A percentile compares a stretch with the other conserved stretches of the same genome.
These are phyloP conservation scores for Autographa gamma DNA, from an alignment of 2,888 invertebrate species.

Conservation along the genomic window DNA sequence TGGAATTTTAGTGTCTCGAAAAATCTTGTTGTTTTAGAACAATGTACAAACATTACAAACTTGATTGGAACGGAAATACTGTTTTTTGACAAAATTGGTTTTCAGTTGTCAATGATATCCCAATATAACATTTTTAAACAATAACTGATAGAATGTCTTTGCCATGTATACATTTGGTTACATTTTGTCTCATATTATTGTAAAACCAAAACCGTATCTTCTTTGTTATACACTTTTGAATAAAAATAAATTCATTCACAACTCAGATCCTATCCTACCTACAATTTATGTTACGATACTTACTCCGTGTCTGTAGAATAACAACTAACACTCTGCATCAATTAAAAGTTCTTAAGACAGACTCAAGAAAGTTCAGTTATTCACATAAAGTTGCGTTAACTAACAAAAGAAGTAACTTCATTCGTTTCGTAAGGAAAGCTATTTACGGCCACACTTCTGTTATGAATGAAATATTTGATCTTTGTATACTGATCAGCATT, in stretches of 20 bases:
- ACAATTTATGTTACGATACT: background rate
- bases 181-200: too few species aligned
- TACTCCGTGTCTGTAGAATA: background rate
- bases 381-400: background rate
- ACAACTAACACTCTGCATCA: background rate
- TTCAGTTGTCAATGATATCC: too few species aligned
- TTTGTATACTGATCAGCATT: slow-evolving; percentile 58
- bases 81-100: too few species aligned
- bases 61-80: too few species aligned
- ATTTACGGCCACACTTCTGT: slow-evolving; percentile 36
- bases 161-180: too few species aligned
- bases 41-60: too few species aligned
- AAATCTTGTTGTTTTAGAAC: too few species aligned
- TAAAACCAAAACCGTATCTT: too few species aligned
- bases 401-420: slow-evolving; percentile 16
- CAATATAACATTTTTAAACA: too few species aligned
- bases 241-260: background rate
- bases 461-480: slow-evolving; percentile 61
- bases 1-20: too few species aligned
- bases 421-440: slow-evolving; percentile 15
- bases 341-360: background rate
- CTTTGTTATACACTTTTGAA: background rate
- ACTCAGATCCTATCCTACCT: background rate
- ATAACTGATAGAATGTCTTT: too few species aligned
- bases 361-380: background rate